Base-by-base conservation (phyloP, 2,797 vertebrate species). In the Anguilla pacifica region DNA sequence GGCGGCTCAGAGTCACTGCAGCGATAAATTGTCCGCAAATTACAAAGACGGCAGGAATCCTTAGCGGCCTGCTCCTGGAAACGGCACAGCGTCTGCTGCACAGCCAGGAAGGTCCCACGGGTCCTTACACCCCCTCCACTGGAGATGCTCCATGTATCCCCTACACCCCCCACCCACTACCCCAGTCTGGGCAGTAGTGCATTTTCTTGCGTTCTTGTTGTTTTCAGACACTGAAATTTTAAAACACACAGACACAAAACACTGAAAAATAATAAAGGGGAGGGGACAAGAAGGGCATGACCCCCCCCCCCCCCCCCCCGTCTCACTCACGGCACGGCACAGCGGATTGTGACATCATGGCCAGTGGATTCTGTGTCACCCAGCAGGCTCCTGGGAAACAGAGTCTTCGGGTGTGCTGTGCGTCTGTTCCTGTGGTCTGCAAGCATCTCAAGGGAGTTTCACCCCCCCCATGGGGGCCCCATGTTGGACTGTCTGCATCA, bases 341-440 rank as follows among this genome's bases (percentile, higher is more conserved):
- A 49, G 74, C 46, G 35, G 81, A 25, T 79, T 77, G 6, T 85
- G 82, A 53, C n/a, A 19, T 64, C 22, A 43, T 15, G 81, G 84
- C 83, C 19, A 22, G 70, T 61, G 49, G 81, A 39, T 49, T 19
- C n/a, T n/a, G 49, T 11, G 22, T 31, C n/a, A 5, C 51, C 43
- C 15, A 2, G 10, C 1, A 7, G 64, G 64, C 51, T 61, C 95
- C 95, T 96, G 96, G 94, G 96, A 31, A 43, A 59, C 19, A 31
- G 35, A 13, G 83, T 79, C n/a, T 9, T 22, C 22, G 1, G 55
- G 55, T 11, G 53, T 11, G 53, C 9, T 11, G 53, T 57, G 15
- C 13, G 15, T 15, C 15, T 19, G 72, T 13, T 15, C 10, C 6
- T 28, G 35, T 49, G 22, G 2, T 84, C 49, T 55, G 19, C 22